Evolutionary conservation across 1,140 invertebrate genomes (phyloP).

Genomic region (Aphaenogaster floridana): DNA sequence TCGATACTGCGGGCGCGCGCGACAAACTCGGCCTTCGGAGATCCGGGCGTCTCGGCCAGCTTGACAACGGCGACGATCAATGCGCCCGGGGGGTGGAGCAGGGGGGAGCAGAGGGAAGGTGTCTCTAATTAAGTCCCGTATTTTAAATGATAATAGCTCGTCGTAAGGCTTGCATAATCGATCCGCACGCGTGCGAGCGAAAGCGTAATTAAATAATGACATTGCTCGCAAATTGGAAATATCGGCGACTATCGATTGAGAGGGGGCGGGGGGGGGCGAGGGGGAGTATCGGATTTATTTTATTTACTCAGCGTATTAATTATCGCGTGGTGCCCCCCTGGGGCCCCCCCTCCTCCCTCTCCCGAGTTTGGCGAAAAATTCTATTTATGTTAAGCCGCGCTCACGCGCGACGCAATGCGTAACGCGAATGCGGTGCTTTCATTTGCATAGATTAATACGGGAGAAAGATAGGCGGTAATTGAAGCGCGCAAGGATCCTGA

Average conservation of each 20-base stretch:
- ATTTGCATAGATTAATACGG: constrained; percentile 58
- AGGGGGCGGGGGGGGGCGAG: not conserved
- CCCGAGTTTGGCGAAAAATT: constrained; percentile 14
- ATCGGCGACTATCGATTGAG: not conserved
- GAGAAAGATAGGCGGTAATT: constrained; percentile 53
- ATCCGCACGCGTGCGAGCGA: not conserved
- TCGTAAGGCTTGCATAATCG: constrained; percentile 20
- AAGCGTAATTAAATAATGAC: constrained; percentile 27
- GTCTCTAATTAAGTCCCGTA: constrained; percentile 25
- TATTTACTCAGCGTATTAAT: constrained; percentile 45
- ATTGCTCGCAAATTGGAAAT: constrained; percentile 36
- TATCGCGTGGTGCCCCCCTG: not conserved
- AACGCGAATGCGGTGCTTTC: constrained; percentile 40
- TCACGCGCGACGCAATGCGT: constrained; percentile 8
- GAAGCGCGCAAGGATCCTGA: constrained; percentile 50
- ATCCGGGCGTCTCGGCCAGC: not conserved
- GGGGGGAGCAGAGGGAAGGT: not conserved
- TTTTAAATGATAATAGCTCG: constrained; percentile 26
- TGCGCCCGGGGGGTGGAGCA: not conserved
- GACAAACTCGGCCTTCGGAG: not conserved
- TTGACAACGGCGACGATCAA: not conserved
- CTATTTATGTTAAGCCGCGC: constrained; percentile 34
- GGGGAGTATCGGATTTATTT: not conserved
- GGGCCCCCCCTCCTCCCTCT: not conserved
- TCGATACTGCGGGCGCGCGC: constrained; percentile 24